A percentile compares a stretch with the other conserved stretches of the same genome.
phyloP scores from a whole-genome alignment of 2,797 vertebrate genomes.

The Hephaestus fuliginosus region DNA sequence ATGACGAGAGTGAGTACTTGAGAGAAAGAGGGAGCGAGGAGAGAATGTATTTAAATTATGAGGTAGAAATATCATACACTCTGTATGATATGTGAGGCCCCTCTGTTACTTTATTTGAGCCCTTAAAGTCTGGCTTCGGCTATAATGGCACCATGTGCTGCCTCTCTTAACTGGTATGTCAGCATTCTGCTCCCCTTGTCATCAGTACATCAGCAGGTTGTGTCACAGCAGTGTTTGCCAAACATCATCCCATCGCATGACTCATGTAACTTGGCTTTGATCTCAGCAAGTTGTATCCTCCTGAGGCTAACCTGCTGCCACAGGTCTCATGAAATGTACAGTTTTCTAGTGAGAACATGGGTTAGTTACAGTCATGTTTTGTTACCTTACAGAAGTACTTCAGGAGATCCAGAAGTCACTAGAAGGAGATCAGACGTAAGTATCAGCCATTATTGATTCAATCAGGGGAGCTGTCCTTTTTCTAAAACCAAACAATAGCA shows the following conservation, averaged over 20 bases:
- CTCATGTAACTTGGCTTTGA: neutral
- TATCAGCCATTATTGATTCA: conserved; percentile 32
- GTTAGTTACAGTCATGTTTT: neutral
- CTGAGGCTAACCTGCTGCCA: conserved; percentile 10
- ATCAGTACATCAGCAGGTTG: conserved; percentile 8
- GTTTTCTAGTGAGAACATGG: neutral
- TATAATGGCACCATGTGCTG: conserved; percentile 19
- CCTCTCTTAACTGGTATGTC: conserved; percentile 37
- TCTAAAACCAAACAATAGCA: neutral
- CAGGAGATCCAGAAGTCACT: conserved; percentile 97
- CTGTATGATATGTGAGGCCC: neutral
- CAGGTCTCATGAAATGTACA: neutral
- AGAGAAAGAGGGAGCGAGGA: conserved; percentile 37
- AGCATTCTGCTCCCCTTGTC: conserved; percentile 43
- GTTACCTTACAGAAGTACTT: conserved; percentile 89
- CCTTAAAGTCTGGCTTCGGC: conserved; percentile 17
- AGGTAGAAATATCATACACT: neutral
- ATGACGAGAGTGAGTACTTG: conserved; percentile 94
- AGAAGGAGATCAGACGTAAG: conserved; percentile 93
- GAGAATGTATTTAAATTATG: conserved; percentile 2
- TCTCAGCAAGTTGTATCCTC: neutral
- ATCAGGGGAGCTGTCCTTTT: neutral
- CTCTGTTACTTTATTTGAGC: neutral
- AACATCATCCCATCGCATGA: conserved; percentile 32
- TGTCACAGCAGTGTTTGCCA: conserved; percentile 17